A percentile compares a stretch with the other conserved stretches of the same genome.
These are phyloP conservation scores for Mus minutoides DNA, from an alignment of 2,797 vertebrate genomes.

Conservation along the genomic window DNA sequence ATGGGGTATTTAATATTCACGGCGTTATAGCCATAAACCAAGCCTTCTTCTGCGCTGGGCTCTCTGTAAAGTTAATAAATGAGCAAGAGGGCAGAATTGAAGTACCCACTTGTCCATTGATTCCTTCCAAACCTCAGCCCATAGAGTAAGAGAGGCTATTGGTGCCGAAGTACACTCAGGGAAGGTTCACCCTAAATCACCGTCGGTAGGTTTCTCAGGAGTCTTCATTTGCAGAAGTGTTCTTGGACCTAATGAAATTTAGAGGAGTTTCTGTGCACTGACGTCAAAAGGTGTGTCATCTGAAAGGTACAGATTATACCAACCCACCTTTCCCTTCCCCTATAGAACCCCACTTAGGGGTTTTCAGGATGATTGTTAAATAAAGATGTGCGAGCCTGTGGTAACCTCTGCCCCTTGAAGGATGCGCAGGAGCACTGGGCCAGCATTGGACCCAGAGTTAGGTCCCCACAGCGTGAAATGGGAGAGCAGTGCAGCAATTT, in stretches of 20 bases:
- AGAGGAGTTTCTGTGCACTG: background rate
- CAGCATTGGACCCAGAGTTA: background rate
- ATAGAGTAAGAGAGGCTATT: constrained; percentile 78
- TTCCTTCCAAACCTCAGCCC: constrained; percentile 82
- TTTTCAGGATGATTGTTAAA: background rate
- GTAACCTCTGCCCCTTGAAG: background rate
- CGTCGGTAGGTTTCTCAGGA: constrained; percentile 39
- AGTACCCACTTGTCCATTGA: constrained; percentile 84
- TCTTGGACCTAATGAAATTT: constrained; percentile 47
- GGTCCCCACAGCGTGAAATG: background rate
- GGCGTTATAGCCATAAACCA: constrained; percentile 83
- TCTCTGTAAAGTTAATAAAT: constrained; percentile 86
- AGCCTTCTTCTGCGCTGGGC: constrained; percentile 82
- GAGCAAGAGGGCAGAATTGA: constrained; percentile 83
- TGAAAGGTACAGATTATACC: background rate
- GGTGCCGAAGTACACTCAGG: constrained; percentile 75
- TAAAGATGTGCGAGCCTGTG: background rate
- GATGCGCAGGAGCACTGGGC: fast-evolving
- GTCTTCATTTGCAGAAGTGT: background rate
- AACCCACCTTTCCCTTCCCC: background rate
- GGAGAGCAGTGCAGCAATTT: background rate
- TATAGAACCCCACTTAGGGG: background rate
- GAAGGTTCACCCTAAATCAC: constrained; percentile 77
- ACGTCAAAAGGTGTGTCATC: background rate
- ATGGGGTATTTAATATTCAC: constrained; percentile 79